These are phyloP conservation scores for Eupsilia transversa DNA, from an alignment of 2,888 invertebrate genomes.

Conservation along the genomic window DNA sequence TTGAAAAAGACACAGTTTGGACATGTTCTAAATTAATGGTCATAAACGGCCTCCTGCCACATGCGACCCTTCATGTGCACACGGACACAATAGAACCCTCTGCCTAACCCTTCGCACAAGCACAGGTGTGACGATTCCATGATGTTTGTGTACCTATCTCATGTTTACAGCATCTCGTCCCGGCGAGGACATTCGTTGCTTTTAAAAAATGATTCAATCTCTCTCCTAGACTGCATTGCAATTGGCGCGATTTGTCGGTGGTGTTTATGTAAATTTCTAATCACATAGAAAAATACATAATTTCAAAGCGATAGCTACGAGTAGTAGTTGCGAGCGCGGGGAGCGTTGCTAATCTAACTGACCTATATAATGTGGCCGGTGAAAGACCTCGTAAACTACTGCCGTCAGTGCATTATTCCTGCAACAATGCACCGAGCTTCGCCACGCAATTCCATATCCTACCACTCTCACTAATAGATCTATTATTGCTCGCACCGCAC, in stretches of 20 bases:
- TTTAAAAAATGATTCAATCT: conserved; percentile 13
- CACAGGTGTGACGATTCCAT: conserved; percentile 53
- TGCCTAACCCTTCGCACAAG: conserved; percentile 44
- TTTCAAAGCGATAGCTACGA: conserved; percentile 61
- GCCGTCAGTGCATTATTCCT: conserved; percentile 87
- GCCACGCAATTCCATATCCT: conserved; percentile 79
- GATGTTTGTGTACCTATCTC: conserved; percentile 38
- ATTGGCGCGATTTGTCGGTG: neutral
- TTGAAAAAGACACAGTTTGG: conserved; percentile 22
- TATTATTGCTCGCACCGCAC: conserved; percentile 71
- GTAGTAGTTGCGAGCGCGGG: conserved; percentile 68
- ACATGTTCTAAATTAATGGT: conserved; percentile 31
- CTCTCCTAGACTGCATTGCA: neutral
- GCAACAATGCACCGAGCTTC: conserved; percentile 81
- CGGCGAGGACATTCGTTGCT: neutral
- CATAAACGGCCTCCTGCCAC: conserved; percentile 26
- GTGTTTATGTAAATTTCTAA: conserved; percentile 34
- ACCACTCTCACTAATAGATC: conserved; percentile 73
- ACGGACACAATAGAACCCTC: conserved; percentile 45
- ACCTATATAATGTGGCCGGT: conserved; percentile 88
- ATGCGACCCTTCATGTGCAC: conserved; percentile 40
- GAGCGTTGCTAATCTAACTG: conserved; percentile 89
- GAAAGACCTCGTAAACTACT: conserved; percentile 90
- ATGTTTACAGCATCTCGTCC: conserved; percentile 32
- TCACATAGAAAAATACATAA: conserved; percentile 56